Conservation (phyloP, 2,113 vertebrate genomes). For the Chaetura pelagica region DNA sequence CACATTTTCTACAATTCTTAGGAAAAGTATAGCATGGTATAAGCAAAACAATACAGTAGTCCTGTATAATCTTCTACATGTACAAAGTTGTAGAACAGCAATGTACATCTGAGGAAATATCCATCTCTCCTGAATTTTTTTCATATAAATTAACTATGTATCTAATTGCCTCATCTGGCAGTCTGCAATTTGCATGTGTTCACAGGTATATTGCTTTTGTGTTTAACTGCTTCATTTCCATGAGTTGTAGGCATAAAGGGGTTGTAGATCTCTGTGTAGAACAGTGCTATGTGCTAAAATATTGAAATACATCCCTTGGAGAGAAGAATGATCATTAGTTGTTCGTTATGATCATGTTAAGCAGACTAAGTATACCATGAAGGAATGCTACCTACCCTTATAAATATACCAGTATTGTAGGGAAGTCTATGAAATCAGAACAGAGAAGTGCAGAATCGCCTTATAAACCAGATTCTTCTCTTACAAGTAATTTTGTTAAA, state of each 20-base stretch:
- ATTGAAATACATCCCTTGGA: not conserved
- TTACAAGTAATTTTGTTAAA: not conserved
- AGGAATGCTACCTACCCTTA: not conserved
- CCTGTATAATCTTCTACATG: not conserved
- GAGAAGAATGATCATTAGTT: not conserved
- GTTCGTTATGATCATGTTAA: not conserved
- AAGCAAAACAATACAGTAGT: not conserved
- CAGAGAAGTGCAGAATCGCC: not conserved
- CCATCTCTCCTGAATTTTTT: not conserved
- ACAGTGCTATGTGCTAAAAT: not conserved
- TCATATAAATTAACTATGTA: not conserved
- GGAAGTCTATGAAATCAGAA: not conserved
- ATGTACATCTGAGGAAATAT: not conserved
- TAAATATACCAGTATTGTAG: not conserved
- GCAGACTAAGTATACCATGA: not conserved
- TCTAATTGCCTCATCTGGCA: constrained; percentile 48
- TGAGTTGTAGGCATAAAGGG: not conserved
- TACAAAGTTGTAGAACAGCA: not conserved
- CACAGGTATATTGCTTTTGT: constrained; percentile 48
- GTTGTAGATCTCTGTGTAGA: not conserved
- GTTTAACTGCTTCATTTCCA: constrained; percentile 58
- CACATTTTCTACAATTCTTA: not conserved
- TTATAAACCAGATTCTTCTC: not conserved
- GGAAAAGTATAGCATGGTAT: not conserved
- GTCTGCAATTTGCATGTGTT: not conserved